Base-by-base conservation (phyloP, 2,797 vertebrate genomes). In the Crotalus adamanteus region DNA sequence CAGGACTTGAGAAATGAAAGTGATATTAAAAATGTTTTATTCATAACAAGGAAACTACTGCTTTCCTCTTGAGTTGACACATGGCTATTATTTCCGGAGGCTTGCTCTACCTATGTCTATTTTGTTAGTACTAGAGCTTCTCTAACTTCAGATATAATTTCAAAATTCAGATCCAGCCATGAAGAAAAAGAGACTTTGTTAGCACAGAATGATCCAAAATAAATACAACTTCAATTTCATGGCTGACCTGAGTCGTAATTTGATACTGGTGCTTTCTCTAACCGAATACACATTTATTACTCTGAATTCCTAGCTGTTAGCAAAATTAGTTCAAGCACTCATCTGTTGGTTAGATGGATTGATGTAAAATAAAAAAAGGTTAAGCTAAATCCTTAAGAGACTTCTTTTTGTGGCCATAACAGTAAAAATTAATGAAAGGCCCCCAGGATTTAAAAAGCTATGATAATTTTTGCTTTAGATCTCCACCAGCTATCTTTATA, bases 21-120 rank as follows among this genome's bases (percentile, higher is more conserved):
- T 1, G 13, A 89, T 90, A 78, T 93, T 88, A 94, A 95, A 95
- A 94, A 93, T 94, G 51, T 87, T 51, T 96, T 95, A 96, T 95
- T 96, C 18, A 55, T 88, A 57, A 91, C 6, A 56, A 93, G 95
- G 94, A 89, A 95, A 94, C 93, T 53, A 87, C 1, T 89, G 86
- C 55, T 69, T 69, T 94, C 94, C 6, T 25, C 69, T 95, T 90
- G 88, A 83, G 93, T 83, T 96, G 97, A 92, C 93, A 91, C 91
- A 47, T 83, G 91, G 85, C 94, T 93, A 94, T 90, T 95, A 93
- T 91, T 94, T 63, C 91, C 61, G 86, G 5, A 73, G 91, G 95
- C 93, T 94, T 94, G 16, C 94, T 73, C 57, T 86, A 60, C 93
- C 91, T 93, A 93, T 92, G 86, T 94, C 92, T 95, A 91, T 95